Evolutionary conservation across 2,113 vertebrate species (phyloP), one percentile per base, ranked within the genome.

Genomic region (Bombycilla garrulus): DNA sequence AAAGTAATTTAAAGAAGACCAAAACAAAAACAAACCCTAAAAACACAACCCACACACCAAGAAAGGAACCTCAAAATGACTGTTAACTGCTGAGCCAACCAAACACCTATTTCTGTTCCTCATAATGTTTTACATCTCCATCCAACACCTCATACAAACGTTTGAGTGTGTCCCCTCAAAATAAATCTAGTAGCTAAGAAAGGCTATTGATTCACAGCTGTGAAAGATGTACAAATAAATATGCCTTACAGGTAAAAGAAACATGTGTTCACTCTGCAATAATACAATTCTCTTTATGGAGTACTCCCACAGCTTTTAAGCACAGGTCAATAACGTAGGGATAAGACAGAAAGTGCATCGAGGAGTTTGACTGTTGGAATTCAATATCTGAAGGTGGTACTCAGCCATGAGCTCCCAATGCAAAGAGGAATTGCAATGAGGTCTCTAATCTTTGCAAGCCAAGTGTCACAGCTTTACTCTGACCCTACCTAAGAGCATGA

Each of bases 161-260:
- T 80, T 80, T 66, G n/a, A 92, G 44, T 38, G 22, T 72, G 28
- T 18, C n/a, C 56, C 29, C 64, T 25, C n/a, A 56, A 77, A 91
- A 77, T 67, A 92, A 42, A 58, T 26, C 53, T 50, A 25, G 24
- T 15, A 71, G 45, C 53, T 62, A 58, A 71, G 66, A 47, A 86
- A 65, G 24, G 22, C 31, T 86, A 58, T 79, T 67, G 80, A 96
- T 93, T 88, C 51, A 70, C 45, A 60, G 33, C 53, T 89, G n/a
- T 78, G 58, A 73, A 93, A 92, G 16, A 44, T 16, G 28, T 2
- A 51, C 60, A 56, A 72, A 81, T 35, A 77, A 67, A 64, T 13
- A 60, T 45, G 20, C 51, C 42, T 93, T 56, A 42, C 31, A 94
- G 56, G 40, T 73, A 81, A 91, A 76, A 86, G 64, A 79, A 42